These are phyloP conservation scores for Paedocypris micromegethes DNA, from an alignment of 2,797 vertebrate genomes.

Conservation along the genomic window DNA sequence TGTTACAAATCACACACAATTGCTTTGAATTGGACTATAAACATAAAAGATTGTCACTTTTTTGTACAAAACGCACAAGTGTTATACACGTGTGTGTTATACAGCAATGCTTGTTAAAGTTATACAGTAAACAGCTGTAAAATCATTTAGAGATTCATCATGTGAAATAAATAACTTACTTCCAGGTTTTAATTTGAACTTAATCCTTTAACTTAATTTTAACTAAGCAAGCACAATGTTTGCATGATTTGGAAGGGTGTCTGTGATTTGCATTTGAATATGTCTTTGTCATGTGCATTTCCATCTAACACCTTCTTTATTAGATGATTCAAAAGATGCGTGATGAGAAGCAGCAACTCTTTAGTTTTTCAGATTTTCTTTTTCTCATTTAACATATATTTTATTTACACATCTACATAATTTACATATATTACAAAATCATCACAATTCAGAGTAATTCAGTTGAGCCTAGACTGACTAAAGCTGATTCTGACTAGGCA, in stretches of 20 bases:
- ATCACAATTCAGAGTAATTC: neutral
- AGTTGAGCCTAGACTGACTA: neutral
- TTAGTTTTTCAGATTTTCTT: neutral
- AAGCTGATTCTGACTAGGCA: neutral
- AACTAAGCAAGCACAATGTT: neutral
- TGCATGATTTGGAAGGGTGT: neutral
- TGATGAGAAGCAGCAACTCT: constrained; percentile 1
- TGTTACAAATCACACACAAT: constrained; percentile 24
- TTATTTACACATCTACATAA: constrained; percentile 76
- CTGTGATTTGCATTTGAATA: neutral
- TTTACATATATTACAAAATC: constrained; percentile 72
- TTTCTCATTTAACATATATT: constrained; percentile 48
- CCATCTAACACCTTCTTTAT: constrained; percentile 6
- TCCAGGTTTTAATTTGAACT: no score
- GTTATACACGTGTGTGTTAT: no score
- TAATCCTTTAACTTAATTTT: no score
- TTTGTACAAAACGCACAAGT: no score
- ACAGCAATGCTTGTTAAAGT: no score
- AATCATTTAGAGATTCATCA: no score
- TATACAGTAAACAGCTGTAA: no score
- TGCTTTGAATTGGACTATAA: neutral
- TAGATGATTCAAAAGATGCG: constrained; percentile 2
- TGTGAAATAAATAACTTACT: no score
- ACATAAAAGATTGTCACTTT: neutral
- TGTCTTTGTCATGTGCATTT: constrained; percentile 5